A percentile compares a stretch with the other conserved stretches of the same genome.
These are phyloP conservation scores for Bovichtus variegatus DNA, from an alignment of 2,797 vertebrate species.

Conservation along the genomic window DNA sequence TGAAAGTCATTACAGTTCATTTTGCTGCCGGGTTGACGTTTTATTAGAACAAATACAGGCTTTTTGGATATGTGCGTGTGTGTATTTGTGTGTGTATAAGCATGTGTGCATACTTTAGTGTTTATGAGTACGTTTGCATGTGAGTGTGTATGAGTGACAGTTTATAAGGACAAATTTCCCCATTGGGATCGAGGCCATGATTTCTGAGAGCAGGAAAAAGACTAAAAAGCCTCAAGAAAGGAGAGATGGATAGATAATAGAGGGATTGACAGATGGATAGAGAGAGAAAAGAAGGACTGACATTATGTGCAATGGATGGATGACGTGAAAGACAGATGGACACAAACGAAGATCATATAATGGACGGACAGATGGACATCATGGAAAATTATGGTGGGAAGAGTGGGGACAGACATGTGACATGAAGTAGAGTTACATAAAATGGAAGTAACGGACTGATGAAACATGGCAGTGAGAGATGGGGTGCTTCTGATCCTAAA, in stretches of 20 bases:
- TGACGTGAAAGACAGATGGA: slow-evolving; percentile 46
- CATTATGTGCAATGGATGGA: slow-evolving; percentile 33
- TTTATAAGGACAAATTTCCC: slow-evolving; percentile 85
- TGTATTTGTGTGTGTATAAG: slow-evolving; percentile 56
- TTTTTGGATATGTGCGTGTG: slow-evolving; percentile 76
- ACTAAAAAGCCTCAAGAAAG: slow-evolving; percentile 77
- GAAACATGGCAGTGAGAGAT: background rate
- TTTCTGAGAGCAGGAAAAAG: slow-evolving; percentile 74
- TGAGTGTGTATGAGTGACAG: slow-evolving; percentile 74
- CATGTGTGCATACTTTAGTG: slow-evolving; percentile 39
- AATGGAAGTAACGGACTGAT: background rate
- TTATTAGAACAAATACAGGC: slow-evolving; percentile 89
- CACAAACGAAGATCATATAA: slow-evolving; percentile 33
- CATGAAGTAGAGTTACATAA: background rate
- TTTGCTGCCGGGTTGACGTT: slow-evolving; percentile 89
- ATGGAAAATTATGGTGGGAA: slow-evolving; percentile 26
- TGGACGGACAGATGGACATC: slow-evolving; percentile 49
- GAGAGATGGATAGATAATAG: slow-evolving; percentile 69
- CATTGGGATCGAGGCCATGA: slow-evolving; percentile 77
- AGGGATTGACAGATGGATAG: slow-evolving; percentile 63
- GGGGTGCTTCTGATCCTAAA: background rate
- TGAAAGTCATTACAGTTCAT: slow-evolving; percentile 92
- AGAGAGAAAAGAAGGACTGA: slow-evolving; percentile 45
- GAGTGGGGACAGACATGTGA: background rate
- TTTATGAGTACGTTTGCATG: slow-evolving; percentile 70